Base-by-base conservation (phyloP, 92 coral and sea anemone species). In the Siderastrea siderea region DNA sequence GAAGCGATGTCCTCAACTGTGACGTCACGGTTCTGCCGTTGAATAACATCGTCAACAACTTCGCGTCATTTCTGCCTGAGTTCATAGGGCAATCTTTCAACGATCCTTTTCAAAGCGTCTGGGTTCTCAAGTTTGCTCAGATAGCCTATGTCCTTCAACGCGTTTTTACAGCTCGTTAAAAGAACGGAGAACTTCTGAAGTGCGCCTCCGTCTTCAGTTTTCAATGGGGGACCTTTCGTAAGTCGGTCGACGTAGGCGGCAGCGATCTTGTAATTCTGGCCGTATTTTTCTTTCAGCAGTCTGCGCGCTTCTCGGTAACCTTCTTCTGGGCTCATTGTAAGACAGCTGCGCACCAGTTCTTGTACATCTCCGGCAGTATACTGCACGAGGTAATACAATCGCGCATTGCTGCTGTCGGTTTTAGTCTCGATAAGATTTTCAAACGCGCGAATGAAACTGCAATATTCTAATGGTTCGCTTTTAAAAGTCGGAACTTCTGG, bases 391-490 rank as follows among this genome's bases (percentile, higher is more conserved):
- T 87, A 87, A 26, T 88, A 88, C 67, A 88, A 64, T 53, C 83
- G 66, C 2, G 91, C 52, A 62, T 82, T 89, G 53, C 76, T 67
- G 77, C 84, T 75, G 50, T 66, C 15, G 79, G 89, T 57, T 78
- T 89, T 78, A 10, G 62, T 50, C 67, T 89, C 93, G 17, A 78
- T 60, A 19, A 84, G 89, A 47, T 84, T 79, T 61, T 89, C 89
- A 81, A 89, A 89, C 15, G 85, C 85, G 45, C 77, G 80, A 77
- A 84, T 79, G 43, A 89, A 84, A 17, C 58, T 72, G 59, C 64
- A 68, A 44, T 64, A 16, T 15, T 64, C 69, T 64, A 64, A 16
- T 64, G 69, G 69, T 44, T 17, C 16, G 4, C 47, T 44, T 15
- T 17, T 64, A 64, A 64, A 64, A 16, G n/a, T 64, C 69, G 69